These are phyloP conservation scores for Sturnus vulgaris DNA, from an alignment of 2,113 vertebrate genomes.

Conservation along the genomic window DNA sequence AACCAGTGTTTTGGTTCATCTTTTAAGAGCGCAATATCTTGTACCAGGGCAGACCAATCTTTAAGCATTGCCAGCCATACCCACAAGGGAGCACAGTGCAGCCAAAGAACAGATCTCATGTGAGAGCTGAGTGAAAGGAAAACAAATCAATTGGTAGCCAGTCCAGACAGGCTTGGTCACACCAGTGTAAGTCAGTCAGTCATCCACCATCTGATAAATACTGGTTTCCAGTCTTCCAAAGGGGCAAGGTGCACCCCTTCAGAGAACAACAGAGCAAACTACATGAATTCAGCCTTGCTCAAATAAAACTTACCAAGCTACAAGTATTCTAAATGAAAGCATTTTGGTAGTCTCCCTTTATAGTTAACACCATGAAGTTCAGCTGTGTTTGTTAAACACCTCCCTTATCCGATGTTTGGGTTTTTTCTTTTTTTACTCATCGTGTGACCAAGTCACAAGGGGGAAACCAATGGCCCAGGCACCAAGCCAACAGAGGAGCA, in stretches of 20 bases:
- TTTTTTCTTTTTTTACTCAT: background rate
- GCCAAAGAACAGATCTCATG: constrained; percentile 43
- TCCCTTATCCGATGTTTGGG: background rate
- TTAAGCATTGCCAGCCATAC: constrained; percentile 46
- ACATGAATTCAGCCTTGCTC: background rate
- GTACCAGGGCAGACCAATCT: background rate
- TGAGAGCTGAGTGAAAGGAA: background rate
- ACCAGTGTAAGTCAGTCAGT: constrained; percentile 63
- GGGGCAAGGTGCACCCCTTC: background rate
- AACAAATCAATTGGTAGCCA: constrained; percentile 30
- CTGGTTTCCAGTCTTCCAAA: constrained; percentile 33
- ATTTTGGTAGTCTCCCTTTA: background rate
- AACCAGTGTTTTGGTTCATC: background rate
- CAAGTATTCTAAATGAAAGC: background rate
- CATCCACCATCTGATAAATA: constrained; percentile 15
- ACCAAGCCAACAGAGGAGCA: accelerated
- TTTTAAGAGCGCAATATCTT: background rate
- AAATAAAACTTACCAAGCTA: background rate
- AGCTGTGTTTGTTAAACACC: background rate
- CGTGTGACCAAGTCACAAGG: background rate
- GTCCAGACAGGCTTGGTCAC: constrained; percentile 35
- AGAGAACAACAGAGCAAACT: background rate
- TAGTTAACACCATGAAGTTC: background rate
- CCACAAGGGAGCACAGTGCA: constrained; percentile 74
- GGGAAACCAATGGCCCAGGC: background rate